Percentiles rank a stretch among this genome's conserved stretches.
These are phyloP conservation scores for Dryobotodes eremita DNA, from an alignment of 2,888 invertebrate genomes.

Conservation along the genomic window DNA sequence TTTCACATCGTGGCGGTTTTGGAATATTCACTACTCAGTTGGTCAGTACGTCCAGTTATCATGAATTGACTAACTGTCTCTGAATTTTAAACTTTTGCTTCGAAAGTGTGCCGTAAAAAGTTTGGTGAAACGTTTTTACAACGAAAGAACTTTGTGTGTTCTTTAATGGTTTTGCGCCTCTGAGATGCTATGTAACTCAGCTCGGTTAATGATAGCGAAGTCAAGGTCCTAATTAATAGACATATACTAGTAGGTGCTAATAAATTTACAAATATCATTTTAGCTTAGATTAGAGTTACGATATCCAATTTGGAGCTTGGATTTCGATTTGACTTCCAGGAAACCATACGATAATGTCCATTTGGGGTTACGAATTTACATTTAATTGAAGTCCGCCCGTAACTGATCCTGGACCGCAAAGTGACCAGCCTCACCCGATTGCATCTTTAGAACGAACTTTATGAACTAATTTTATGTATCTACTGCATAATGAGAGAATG, in stretches of 20 bases:
- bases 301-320: neutral
- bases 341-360: neutral
- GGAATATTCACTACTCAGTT: neutral
- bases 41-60: neutral
- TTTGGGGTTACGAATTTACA: neutral
- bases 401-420: neutral
- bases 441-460: neutral
- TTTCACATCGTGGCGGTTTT: neutral
- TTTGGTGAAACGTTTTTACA: neutral
- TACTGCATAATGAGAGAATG: neutral
- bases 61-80: too few species aligned
- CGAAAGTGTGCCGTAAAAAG: neutral
- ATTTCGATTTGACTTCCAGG: neutral
- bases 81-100: neutral
- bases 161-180: too few species aligned
- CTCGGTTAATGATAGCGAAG: too few species aligned
- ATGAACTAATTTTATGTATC: neutral
- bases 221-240: too few species aligned
- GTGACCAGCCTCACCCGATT: too few species aligned
- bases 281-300: neutral
- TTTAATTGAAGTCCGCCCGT: neutral
- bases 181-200: too few species aligned
- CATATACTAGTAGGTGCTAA: neutral
- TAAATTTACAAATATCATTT: neutral
- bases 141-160: too few species aligned